phyloP scores from a whole-genome alignment of 2,888 invertebrate genomes.

The Hololepta plana region DNA sequence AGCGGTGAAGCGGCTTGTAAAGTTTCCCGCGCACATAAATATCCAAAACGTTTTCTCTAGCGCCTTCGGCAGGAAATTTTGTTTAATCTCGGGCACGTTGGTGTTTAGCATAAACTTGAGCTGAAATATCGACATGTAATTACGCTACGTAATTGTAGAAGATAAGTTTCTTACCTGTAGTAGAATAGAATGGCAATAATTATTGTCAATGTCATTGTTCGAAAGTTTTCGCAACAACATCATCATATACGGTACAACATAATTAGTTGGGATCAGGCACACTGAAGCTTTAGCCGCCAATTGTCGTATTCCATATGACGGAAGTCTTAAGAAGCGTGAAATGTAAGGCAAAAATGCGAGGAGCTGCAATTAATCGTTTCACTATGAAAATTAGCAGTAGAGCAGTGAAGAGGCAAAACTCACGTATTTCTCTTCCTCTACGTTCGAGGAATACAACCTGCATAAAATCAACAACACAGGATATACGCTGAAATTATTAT shows the following conservation, averaged over 20 bases:
- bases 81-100: constrained; percentile 8
- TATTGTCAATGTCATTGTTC: constrained; percentile 25
- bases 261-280: constrained; percentile 32
- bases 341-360: no score
- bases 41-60: constrained; percentile 14
- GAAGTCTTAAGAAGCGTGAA: no score
- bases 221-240: constrained; percentile 7
- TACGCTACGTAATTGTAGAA: constrained; percentile 3
- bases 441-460: constrained; percentile 55
- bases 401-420: constrained; percentile 2
- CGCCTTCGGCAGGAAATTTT: constrained; percentile 8
- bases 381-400: no score
- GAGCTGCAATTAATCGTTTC: no score
- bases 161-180: constrained; percentile 34
- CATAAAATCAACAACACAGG: constrained; percentile 62
- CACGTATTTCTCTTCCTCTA: constrained; percentile 53
- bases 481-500: constrained; percentile 44
- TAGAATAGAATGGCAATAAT: constrained; percentile 46
- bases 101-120: constrained; percentile 17
- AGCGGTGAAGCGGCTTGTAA: constrained; percentile 18
- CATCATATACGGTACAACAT: constrained; percentile 9
- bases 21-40: constrained; percentile 13
- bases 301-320: constrained; percentile 49
- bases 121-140: constrained; percentile 12
- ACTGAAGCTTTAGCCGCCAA: constrained; percentile 54